Percentiles rank a stretch among this genome's conserved stretches.
Evolutionary conservation across 2,888 invertebrate genomes (phyloP).

Genomic region (Girardia tigrina): DNA sequence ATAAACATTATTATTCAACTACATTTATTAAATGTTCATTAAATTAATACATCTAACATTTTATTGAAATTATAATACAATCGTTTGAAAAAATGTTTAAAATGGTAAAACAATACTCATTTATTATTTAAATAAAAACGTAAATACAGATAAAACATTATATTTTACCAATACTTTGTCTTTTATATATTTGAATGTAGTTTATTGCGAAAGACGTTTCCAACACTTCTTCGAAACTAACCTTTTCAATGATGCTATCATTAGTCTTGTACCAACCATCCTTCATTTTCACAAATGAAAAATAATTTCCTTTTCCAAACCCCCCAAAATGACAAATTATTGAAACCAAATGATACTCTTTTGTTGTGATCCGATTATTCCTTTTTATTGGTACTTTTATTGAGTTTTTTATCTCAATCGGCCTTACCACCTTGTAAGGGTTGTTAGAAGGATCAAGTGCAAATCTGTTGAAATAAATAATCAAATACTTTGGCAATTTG

Average conservation of each 20-base stretch:
- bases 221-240: background rate
- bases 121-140: too few species aligned
- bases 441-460: background rate
- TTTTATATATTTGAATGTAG: background rate
- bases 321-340: background rate
- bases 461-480: background rate
- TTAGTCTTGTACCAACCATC: background rate
- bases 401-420: background rate
- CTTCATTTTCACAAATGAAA: background rate
- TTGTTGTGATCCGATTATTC: background rate
- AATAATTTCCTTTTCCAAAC: background rate
- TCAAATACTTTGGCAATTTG: background rate
- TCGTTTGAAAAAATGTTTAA: too few species aligned
- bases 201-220: background rate
- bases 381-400: background rate
- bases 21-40: too few species aligned
- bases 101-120: too few species aligned
- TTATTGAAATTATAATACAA: too few species aligned
- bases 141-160: too few species aligned
- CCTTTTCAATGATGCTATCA: background rate
- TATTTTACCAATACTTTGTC: too few species aligned
- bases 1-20: too few species aligned
- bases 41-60: too few species aligned
- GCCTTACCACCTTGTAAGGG: background rate
- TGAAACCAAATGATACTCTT: background rate